These are phyloP conservation scores for Amorpha juglandis DNA, from an alignment of 2,888 invertebrate species.

Conservation along the genomic window DNA sequence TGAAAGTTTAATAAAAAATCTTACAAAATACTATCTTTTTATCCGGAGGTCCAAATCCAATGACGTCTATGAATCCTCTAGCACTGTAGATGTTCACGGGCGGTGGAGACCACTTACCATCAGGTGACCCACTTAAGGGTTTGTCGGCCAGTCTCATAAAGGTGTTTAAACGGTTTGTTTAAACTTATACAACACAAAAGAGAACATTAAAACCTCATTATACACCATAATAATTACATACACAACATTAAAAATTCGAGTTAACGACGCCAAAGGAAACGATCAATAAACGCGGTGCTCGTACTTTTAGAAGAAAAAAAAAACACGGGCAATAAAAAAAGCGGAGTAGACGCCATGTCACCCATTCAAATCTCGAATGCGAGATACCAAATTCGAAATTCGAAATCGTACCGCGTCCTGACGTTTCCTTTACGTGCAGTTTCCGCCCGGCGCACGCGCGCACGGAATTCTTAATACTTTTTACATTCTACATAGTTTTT, in stretches of 20 bases:
- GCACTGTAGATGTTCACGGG: no score
- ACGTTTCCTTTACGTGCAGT: constrained; percentile 81
- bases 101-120: no score
- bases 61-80: no score
- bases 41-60: no score
- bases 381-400: constrained; percentile 77
- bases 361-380: constrained; percentile 69
- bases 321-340: constrained; percentile 55
- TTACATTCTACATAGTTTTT: constrained; percentile 53
- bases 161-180: not conserved
- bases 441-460: constrained; percentile 74
- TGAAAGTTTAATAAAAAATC: no score
- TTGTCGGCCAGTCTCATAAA: no score
- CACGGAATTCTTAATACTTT: constrained; percentile 75
- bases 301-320: constrained; percentile 34
- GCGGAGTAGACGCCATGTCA: constrained; percentile 64
- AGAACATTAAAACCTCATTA: not conserved
- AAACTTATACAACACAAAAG: not conserved
- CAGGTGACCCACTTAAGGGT: no score
- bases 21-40: no score
- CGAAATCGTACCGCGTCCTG: constrained; percentile 83
- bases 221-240: constrained; percentile 8
- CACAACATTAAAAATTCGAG: constrained; percentile 11
- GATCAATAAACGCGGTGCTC: constrained; percentile 29
- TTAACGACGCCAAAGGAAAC: constrained; percentile 28